phyloP scores from a whole-genome alignment of 1,140 invertebrate species.

The Manduca sexta region DNA sequence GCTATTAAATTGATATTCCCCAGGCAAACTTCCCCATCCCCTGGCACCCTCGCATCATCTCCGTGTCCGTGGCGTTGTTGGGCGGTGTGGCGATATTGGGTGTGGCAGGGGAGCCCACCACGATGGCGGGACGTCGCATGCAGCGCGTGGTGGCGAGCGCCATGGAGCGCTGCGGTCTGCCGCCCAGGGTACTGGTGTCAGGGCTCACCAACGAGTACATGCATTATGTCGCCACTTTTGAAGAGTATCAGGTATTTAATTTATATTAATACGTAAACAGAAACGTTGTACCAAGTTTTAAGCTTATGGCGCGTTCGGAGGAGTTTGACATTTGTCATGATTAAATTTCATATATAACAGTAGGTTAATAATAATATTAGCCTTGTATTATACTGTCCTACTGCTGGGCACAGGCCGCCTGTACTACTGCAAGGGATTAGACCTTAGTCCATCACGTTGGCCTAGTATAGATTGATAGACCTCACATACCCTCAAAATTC shows the following conservation, averaged over 20 bases:
- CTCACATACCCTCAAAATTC: no score
- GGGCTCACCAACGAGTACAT: constrained; percentile 92
- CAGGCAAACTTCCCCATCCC: constrained; percentile 88
- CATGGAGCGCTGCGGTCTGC: constrained; percentile 34
- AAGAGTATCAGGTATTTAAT: constrained; percentile 92
- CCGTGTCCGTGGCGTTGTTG: constrained; percentile 85
- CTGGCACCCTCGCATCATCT: constrained; percentile 91
- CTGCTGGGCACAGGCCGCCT: no score
- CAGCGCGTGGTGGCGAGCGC: constrained; percentile 76
- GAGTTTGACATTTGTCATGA: no score
- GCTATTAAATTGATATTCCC: constrained; percentile 1
- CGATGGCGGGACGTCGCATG: constrained; percentile 92
- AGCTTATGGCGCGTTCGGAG: no score
- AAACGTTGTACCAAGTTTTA: no score
- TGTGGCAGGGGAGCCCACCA: constrained; percentile 94
- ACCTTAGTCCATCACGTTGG: no score
- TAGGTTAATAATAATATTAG: no score
- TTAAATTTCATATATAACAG: no score
- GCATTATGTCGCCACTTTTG: constrained; percentile 90
- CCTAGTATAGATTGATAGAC: no score
- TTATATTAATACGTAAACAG: neutral
- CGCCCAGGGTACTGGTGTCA: constrained; percentile 81
- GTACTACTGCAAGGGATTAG: no score
- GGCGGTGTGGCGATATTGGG: constrained; percentile 85
- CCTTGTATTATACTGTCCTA: no score